Evolutionary conservation across 1,140 invertebrate species (phyloP).

Genomic region (Aphelinus certus): DNA sequence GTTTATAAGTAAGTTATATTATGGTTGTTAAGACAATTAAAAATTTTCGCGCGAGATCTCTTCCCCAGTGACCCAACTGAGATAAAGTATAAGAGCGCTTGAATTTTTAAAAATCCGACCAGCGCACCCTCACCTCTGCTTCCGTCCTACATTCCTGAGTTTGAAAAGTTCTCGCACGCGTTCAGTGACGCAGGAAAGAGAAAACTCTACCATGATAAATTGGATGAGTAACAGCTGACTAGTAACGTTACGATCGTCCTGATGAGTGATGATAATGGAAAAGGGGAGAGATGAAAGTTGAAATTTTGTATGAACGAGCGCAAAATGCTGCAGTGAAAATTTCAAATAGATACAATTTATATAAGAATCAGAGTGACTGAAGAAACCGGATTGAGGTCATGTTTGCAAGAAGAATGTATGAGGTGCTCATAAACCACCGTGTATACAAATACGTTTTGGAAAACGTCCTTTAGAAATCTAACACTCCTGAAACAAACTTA

Average conservation of each 20-base stretch:
- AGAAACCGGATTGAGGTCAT: too few relatives aligned
- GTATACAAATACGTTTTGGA: too few relatives aligned
- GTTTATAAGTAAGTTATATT: too few relatives aligned
- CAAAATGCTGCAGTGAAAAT: too few relatives aligned
- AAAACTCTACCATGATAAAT: background rate
- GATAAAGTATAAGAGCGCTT: background rate
- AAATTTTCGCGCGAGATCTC: background rate
- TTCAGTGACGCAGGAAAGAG: background rate
- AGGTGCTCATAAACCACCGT: too few relatives aligned
- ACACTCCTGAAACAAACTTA: too few relatives aligned
- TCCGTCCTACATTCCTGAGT: background rate
- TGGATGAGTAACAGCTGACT: background rate
- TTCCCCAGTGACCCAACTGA: background rate
- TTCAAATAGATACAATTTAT: too few relatives aligned
- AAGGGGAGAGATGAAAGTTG: background rate
- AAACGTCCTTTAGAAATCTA: too few relatives aligned
- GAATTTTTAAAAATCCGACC: constrained; percentile 3
- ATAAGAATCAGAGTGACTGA: too few relatives aligned
- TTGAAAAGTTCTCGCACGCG: background rate
- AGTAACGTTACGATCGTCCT: background rate
- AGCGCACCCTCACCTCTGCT: background rate
- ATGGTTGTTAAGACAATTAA: constrained; percentile 13
- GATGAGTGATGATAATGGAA: constrained; percentile 17
- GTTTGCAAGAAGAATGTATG: too few relatives aligned
- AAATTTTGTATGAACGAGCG: too few relatives aligned